Percentiles rank a stretch among this genome's conserved stretches.
Conservation (phyloP, 1,140 invertebrate species). For the Aphidius gifuensis region DNA sequence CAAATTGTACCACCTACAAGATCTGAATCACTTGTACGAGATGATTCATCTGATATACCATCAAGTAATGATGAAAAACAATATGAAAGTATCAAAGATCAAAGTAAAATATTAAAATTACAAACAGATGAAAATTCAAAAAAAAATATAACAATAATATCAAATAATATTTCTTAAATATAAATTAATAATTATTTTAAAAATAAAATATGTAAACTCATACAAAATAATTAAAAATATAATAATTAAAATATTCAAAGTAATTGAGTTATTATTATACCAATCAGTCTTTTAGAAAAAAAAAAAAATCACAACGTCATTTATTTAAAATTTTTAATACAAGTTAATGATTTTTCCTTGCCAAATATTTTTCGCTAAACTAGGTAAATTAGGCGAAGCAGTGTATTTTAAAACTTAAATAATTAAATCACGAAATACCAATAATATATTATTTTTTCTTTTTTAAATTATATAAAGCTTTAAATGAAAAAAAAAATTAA, state of each 20-base stretch:
- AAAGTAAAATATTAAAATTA: background rate
- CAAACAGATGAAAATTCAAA: no score
- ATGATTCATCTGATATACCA: constrained; percentile 19
- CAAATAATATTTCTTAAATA: no score
- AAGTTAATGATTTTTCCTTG: constrained; percentile 30
- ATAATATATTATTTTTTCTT: constrained; percentile 13
- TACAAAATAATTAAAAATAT: no score
- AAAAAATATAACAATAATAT: no score
- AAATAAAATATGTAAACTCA: no score
- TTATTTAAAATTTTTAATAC: constrained; percentile 12
- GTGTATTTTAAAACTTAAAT: background rate
- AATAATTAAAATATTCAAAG: background rate
- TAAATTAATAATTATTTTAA: no score
- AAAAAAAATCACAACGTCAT: background rate
- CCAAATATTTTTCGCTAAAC: constrained; percentile 31
- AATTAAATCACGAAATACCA: background rate
- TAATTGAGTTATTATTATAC: no score
- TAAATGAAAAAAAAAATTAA: background rate
- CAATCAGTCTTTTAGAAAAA: background rate
- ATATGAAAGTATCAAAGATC: constrained; percentile 13
- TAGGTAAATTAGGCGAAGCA: constrained; percentile 18
- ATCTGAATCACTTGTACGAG: constrained; percentile 18
- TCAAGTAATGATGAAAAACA: constrained; percentile 6
- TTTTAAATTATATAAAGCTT: constrained; percentile 12
- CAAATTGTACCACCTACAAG: constrained; percentile 26